Evolutionary conservation across 2,888 invertebrate species (phyloP).

Genomic region (Ashinkailepas kermadecensis): DNA sequence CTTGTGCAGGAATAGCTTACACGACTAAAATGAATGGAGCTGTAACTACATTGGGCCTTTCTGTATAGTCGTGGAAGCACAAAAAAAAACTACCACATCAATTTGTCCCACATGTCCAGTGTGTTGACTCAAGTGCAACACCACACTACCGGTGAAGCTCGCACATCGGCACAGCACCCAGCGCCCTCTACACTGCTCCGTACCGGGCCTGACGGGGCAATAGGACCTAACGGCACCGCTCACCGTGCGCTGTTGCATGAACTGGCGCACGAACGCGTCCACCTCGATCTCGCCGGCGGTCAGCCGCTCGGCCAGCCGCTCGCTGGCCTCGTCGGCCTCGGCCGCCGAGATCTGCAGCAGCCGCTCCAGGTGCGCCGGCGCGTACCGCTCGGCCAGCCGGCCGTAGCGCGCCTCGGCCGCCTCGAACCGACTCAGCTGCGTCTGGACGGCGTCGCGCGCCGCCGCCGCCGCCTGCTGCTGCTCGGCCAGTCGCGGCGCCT

Average conservation of each 20-base stretch:
- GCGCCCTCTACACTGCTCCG: too few species aligned
- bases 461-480: neutral
- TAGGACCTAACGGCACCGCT: too few species aligned
- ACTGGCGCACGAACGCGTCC: neutral
- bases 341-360: slow-evolving; percentile 11
- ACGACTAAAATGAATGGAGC: too few species aligned
- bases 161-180: too few species aligned
- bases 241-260: slow-evolving; percentile 10
- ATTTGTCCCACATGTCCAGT: too few species aligned
- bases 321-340: neutral
- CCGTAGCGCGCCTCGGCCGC: neutral
- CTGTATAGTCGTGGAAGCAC: too few species aligned
- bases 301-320: slow-evolving; percentile 3
- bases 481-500: neutral
- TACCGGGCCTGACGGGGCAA: too few species aligned
- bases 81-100: too few species aligned
- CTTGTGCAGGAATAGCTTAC: too few species aligned
- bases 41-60: too few species aligned
- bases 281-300: neutral
- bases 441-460: neutral
- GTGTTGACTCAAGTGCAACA: too few species aligned
- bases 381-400: slow-evolving; percentile 8
- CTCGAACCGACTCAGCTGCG: slow-evolving; percentile 13
- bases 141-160: too few species aligned
- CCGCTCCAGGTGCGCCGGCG: slow-evolving; percentile 1